Conservation (phyloP, 1,140 invertebrate species). For the Cryptotermes secundus region DNA sequence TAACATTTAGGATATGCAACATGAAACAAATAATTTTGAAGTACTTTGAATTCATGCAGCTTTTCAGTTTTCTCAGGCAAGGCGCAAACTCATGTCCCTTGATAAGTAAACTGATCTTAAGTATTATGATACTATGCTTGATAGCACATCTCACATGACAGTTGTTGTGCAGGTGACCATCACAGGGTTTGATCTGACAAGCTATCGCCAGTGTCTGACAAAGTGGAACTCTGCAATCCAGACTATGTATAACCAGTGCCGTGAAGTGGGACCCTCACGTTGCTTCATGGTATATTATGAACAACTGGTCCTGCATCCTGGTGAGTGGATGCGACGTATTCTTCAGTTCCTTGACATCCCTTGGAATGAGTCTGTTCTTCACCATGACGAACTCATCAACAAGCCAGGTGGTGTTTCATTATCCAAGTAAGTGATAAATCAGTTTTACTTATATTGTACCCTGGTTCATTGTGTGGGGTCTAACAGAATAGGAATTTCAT, state of each 20-base stretch:
- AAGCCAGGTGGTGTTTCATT: conserved; percentile 90
- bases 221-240: conserved; percentile 97
- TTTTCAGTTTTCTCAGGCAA: conserved; percentile 1
- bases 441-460: background rate
- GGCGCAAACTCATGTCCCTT: no score
- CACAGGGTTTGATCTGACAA: conserved; percentile 93
- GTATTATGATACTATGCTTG: no score
- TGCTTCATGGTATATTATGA: conserved; percentile 96
- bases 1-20: background rate
- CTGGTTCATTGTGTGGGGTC: no score
- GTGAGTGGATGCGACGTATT: conserved; percentile 85
- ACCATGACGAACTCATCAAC: conserved; percentile 97
- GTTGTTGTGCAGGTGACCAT: conserved; percentile 79
- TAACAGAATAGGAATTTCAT: no score
- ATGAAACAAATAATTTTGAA: background rate
- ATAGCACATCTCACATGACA: background rate
- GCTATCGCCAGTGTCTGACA: conserved; percentile 88
- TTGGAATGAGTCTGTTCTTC: conserved; percentile 94
- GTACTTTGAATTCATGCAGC: background rate
- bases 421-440: conserved; percentile 73
- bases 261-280: conserved; percentile 74
- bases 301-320: conserved; percentile 92
- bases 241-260: conserved; percentile 93
- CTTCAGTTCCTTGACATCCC: conserved; percentile 88
- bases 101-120: no score